A percentile compares a stretch with the other conserved stretches of the same genome.
Conservation (phyloP, 1,140 invertebrate species). For the Caligus rogercresseyi region DNA sequence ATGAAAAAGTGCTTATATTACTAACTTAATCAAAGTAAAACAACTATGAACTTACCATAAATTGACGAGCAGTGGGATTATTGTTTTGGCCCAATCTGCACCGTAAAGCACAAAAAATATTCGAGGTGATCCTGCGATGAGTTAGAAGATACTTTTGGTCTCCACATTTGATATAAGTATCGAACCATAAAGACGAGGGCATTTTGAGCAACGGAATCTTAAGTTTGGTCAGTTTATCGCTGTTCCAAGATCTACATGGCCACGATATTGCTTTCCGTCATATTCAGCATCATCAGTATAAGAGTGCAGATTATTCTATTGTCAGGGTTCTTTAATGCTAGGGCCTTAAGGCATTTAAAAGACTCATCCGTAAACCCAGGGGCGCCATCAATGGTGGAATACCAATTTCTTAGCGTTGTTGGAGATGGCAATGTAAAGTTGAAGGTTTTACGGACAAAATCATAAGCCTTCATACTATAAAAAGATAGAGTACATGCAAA, state of each 20-base stretch:
- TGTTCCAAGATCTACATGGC: too few relatives aligned
- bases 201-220: background rate
- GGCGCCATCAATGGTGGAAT: slow-evolving; percentile 4
- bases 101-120: background rate
- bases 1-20: background rate
- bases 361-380: background rate
- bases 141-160: background rate
- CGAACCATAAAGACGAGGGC: background rate
- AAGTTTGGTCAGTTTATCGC: background rate
- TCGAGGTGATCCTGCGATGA: background rate
- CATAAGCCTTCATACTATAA: background rate
- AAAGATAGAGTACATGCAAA: slow-evolving; percentile 2
- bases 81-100: background rate
- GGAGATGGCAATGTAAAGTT: background rate
- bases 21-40: background rate
- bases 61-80: background rate
- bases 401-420: background rate
- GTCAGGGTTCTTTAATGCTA: too few relatives aligned
- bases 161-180: background rate
- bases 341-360: background rate
- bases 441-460: slow-evolving; percentile 5
- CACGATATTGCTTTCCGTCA: too few relatives aligned
- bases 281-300: too few relatives aligned
- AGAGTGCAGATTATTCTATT: too few relatives aligned
- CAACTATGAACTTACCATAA: background rate